Base-by-base conservation (phyloP, 2,797 vertebrate species). In the Bradypus variegatus region DNA sequence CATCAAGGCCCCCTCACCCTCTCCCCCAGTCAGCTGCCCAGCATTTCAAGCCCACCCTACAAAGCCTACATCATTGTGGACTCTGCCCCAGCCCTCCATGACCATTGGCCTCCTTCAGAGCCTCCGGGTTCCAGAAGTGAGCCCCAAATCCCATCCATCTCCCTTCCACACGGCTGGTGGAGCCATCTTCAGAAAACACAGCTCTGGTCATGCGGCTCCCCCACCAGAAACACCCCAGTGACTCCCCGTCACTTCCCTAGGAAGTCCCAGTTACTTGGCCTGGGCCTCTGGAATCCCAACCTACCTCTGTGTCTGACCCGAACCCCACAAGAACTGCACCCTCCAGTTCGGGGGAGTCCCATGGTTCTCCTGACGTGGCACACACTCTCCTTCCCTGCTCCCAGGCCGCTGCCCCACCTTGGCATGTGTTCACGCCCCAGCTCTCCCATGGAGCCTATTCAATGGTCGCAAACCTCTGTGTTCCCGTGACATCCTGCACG, bases 111-210 rank as follows among this genome's bases (percentile, higher is more conserved):
- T 79, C 77, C 58, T 89, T 90, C 70, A 84, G 83, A 90, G 69
- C 25, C 67, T 73, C 83, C 80, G n/a, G 41, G 86, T 31, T 76
- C 55, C 58, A 58, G 25, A 88, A 36, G 21, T 53, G 8, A 72
- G 80, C 77, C 72, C 41, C 45, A 76, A 25, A 8, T 45, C 55
- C n/a, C 62, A 21, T 31, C 19, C 55, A 19, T 14, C 70, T 88
- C 38, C 31, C 50, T 73, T 69, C 80, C 48, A 80, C 33, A 50
- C 8, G 21, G n/a, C 41, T 69, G 53, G 70, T 80, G 70, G 15
- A 18, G 45, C 73, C 50, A 90, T 53, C 29, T 48, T 88, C 90
- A 55, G 77, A 77, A 91, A 94, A 79, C 77, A 84, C 50, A 77
- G 81, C 78, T 41, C 4, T 67, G 48, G 85, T 29, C 48, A 29